phyloP scores from a whole-genome alignment of 2,888 invertebrate genomes.

The Oscheius sp. region DNA sequence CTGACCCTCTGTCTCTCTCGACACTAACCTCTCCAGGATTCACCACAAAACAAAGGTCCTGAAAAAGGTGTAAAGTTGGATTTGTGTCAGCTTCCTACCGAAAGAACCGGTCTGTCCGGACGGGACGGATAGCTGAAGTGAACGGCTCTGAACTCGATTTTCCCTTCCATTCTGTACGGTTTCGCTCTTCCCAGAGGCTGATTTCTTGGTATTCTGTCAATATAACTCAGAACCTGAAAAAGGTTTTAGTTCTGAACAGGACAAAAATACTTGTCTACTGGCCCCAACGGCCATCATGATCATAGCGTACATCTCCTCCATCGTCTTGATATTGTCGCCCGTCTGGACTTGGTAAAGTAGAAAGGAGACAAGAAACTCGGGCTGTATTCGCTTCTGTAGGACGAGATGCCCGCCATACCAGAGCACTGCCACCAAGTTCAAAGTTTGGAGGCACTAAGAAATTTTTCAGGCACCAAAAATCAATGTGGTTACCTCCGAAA shows the following conservation, averaged over 20 bases:
- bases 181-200: slow-evolving; percentile 47
- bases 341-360: slow-evolving; percentile 75
- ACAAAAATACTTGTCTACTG: slow-evolving; percentile 73
- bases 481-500: slow-evolving; percentile 53
- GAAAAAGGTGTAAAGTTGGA: not conserved
- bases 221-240: slow-evolving; percentile 71
- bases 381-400: slow-evolving; percentile 59
- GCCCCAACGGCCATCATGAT: slow-evolving; percentile 76
- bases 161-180: slow-evolving; percentile 76
- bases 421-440: slow-evolving; percentile 73
- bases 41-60: slow-evolving; percentile 75
- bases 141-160: slow-evolving; percentile 82
- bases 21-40: slow-evolving; percentile 73
- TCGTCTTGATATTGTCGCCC: slow-evolving; percentile 72
- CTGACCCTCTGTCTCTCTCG: too few relatives aligned
- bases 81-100: slow-evolving; percentile 73
- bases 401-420: slow-evolving; percentile 76
- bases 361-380: slow-evolving; percentile 75
- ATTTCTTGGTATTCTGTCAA: slow-evolving; percentile 74
- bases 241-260: not conserved
- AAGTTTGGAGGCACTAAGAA: slow-evolving; percentile 66
- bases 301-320: slow-evolving; percentile 75
- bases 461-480: not conserved
- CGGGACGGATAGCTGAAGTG: slow-evolving; percentile 88
- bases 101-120: slow-evolving; percentile 82